phyloP scores from a whole-genome alignment of 92 coral and sea anemone species.

The Blastomussa wellsi region DNA sequence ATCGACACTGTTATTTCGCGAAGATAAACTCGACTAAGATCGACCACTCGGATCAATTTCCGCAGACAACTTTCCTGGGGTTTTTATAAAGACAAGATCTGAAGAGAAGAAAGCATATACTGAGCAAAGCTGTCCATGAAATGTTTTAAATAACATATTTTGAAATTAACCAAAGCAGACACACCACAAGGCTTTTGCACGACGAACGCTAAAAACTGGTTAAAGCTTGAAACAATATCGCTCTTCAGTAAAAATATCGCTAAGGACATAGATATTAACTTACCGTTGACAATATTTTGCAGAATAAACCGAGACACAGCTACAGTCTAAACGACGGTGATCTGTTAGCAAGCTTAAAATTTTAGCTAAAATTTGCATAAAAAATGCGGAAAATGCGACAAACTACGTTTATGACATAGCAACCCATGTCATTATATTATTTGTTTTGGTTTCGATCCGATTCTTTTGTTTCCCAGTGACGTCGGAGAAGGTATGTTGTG shows the following conservation, averaged over 20 bases:
- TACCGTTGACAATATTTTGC: neutral
- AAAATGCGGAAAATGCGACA: neutral
- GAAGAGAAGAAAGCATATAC: neutral
- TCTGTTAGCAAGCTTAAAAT: neutral
- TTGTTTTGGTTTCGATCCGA: neutral
- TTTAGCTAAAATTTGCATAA: slow-evolving; percentile 7
- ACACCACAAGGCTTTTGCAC: neutral
- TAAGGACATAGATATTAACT: neutral
- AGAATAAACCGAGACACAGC: neutral
- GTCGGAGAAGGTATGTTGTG: neutral
- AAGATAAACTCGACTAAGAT: neutral
- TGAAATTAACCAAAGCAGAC: neutral
- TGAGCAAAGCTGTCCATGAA: neutral
- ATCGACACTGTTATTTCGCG: neutral
- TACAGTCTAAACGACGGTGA: neutral
- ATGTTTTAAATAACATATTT: neutral
- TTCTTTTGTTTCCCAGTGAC: neutral
- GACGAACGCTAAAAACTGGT: neutral
- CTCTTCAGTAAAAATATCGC: neutral
- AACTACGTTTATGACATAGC: neutral
- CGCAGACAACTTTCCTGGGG: neutral
- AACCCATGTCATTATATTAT: neutral
- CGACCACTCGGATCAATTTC: neutral
- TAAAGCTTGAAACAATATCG: neutral
- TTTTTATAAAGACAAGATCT: neutral